A percentile compares a stretch with the other conserved stretches of the same genome.
Evolutionary conservation across 64 coral and sea anemone genomes (phyloP).

Genomic region (Pachyseris speciosa): DNA sequence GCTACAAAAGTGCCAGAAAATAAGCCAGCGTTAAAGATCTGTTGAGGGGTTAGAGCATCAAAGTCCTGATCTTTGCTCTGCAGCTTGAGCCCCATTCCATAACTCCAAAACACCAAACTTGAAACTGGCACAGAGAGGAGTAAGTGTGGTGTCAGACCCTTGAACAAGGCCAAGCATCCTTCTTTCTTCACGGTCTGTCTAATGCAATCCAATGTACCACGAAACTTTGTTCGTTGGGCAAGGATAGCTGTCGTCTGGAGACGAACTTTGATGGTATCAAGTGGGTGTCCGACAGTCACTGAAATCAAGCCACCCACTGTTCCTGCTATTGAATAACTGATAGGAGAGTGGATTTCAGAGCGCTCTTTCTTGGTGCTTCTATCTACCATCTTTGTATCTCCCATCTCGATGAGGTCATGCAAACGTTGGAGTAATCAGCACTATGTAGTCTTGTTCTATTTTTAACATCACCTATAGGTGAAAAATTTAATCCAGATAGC

Average conservation of each 20-base stretch:
- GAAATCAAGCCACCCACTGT: conserved; percentile 49
- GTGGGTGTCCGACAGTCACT: conserved; percentile 46
- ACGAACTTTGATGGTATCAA: conserved; percentile 63
- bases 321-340: conserved; percentile 49
- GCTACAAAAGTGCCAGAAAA: conserved; percentile 59
- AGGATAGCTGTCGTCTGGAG: conserved; percentile 19
- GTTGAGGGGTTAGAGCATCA: conserved; percentile 11
- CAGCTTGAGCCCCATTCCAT: conserved; percentile 57
- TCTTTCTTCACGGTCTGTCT: conserved; percentile 45
- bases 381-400: too few relatives aligned
- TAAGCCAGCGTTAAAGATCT: conserved; percentile 72
- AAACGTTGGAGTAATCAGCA: background rate
- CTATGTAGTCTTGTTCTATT: too few relatives aligned
- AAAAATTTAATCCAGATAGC: too few relatives aligned
- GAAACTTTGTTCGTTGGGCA: background rate
- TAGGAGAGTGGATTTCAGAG: conserved; percentile 27
- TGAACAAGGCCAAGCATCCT: conserved; percentile 52
- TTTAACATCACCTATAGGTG: too few relatives aligned
- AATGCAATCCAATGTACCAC: conserved; percentile 42
- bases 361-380: background rate
- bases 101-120: conserved; percentile 71
- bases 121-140: conserved; percentile 58
- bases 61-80: conserved; percentile 43
- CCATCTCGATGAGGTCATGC: background rate
- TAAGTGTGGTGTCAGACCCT: conserved; percentile 69